phyloP scores from a whole-genome alignment of 1,140 invertebrate species.

The Hypothenemus hampei region DNA sequence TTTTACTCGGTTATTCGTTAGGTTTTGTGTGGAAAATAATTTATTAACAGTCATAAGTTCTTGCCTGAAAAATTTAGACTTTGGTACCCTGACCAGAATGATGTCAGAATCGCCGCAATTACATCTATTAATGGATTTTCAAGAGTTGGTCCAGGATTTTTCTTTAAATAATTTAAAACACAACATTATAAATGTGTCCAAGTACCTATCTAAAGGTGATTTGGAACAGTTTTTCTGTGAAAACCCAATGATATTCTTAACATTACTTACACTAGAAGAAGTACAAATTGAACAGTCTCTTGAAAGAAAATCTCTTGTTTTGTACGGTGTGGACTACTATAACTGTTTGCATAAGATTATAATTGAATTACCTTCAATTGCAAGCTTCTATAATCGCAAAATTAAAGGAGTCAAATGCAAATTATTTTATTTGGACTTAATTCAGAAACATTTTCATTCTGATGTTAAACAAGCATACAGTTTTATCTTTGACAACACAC shows the following conservation, averaged over 20 bases:
- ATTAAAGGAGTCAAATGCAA: constrained; percentile 14
- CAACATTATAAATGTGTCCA: constrained; percentile 39
- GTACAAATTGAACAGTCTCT: constrained; percentile 19
- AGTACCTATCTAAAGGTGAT: constrained; percentile 39
- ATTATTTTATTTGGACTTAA: constrained; percentile 34
- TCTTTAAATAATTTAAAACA: constrained; percentile 32
- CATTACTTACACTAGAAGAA: constrained; percentile 38
- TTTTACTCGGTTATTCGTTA: constrained; percentile 52
- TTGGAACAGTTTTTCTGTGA: constrained; percentile 42
- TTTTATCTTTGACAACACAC: constrained; percentile 42
- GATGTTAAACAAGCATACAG: constrained; percentile 31
- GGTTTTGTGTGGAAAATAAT: constrained; percentile 52
- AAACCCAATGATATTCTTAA: constrained; percentile 46
- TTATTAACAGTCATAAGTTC: constrained; percentile 49
- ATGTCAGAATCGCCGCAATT: constrained; percentile 36
- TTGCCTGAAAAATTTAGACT: constrained; percentile 46
- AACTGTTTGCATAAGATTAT: constrained; percentile 24
- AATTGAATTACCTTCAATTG: constrained; percentile 1
- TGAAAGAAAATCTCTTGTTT: constrained; percentile 24
- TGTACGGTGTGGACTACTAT: background rate
- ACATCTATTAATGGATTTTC: constrained; percentile 41
- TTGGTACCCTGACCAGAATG: constrained; percentile 25
- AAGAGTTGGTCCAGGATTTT: constrained; percentile 34
- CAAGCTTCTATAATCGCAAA: constrained; percentile 21
- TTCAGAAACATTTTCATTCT: constrained; percentile 35